These are phyloP conservation scores for Rhagium mordax DNA, from an alignment of 2,888 invertebrate species.

Conservation along the genomic window DNA sequence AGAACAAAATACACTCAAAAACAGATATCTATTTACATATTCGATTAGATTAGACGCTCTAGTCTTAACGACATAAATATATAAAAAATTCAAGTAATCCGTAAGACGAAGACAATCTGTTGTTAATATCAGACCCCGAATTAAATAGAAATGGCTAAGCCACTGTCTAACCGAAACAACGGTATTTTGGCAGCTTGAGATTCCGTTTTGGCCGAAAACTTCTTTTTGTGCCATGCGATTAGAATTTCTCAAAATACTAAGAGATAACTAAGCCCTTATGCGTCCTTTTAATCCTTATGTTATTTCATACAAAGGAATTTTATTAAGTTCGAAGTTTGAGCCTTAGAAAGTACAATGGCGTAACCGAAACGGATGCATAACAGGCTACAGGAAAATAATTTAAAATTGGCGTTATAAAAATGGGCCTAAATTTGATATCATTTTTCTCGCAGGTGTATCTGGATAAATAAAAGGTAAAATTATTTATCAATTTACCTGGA, in stretches of 20 bases:
- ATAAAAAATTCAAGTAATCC: too few species aligned
- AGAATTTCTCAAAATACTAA: slow-evolving; percentile 10
- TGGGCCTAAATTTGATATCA: too few species aligned
- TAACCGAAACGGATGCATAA: not conserved
- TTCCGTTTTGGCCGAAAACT: not conserved
- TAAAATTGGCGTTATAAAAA: too few species aligned
- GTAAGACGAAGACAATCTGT: too few species aligned
- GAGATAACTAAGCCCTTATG: slow-evolving; percentile 8
- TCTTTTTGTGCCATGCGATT: not conserved
- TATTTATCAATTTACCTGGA: too few species aligned
- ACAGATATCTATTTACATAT: too few species aligned
- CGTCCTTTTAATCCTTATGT: slow-evolving; percentile 10
- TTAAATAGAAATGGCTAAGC: not conserved
- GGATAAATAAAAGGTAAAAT: too few species aligned
- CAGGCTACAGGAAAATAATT: not conserved
- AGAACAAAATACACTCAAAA: too few species aligned
- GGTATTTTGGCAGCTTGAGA: not conserved
- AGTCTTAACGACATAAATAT: too few species aligned
- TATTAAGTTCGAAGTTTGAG: slow-evolving; percentile 6
- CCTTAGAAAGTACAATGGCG: not conserved
- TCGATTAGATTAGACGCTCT: too few species aligned
- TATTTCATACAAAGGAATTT: slow-evolving; percentile 23
- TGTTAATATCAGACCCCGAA: too few species aligned
- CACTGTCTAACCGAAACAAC: not conserved
- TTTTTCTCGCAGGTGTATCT: too few species aligned